Conservation (phyloP, 1,140 invertebrate species). For the Cherax destructor region DNA sequence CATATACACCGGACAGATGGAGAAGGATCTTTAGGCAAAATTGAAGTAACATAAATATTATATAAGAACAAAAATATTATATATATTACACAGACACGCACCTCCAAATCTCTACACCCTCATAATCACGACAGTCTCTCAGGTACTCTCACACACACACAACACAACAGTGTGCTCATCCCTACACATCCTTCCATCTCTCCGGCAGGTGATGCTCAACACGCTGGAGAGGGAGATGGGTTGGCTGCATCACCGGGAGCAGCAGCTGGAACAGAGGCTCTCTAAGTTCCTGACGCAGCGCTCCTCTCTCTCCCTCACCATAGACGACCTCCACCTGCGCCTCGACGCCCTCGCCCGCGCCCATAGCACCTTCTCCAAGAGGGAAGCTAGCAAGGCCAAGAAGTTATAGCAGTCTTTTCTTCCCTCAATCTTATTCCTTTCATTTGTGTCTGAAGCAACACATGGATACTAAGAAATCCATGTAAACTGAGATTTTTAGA, state of each 20-base stretch:
- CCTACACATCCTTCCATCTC: not conserved
- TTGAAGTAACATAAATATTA: too few relatives aligned
- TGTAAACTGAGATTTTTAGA: too few relatives aligned
- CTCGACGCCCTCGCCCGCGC: not conserved
- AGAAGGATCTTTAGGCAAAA: too few relatives aligned
- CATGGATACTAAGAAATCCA: too few relatives aligned
- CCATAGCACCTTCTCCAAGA: not conserved
- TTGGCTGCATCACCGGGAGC: constrained; percentile 14
- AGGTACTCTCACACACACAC: not conserved
- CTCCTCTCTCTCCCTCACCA: not conserved
- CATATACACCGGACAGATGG: too few relatives aligned
- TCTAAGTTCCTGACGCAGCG: constrained; percentile 11
- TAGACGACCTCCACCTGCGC: constrained; percentile 28
- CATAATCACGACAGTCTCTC: not conserved
- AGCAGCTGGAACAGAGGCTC: constrained; percentile 10
- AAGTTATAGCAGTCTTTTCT: too few relatives aligned
- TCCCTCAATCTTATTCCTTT: too few relatives aligned
- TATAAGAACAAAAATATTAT: too few relatives aligned
- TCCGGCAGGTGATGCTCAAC: constrained; percentile 9
- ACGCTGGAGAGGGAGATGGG: constrained; percentile 19
- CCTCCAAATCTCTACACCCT: too few relatives aligned
- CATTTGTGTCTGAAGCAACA: too few relatives aligned
- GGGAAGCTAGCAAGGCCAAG: not conserved
- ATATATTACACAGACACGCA: too few relatives aligned
- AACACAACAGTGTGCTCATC: not conserved